These are phyloP conservation scores for Nibea albiflora DNA, from an alignment of 2,113 vertebrate species.

Conservation along the genomic window DNA sequence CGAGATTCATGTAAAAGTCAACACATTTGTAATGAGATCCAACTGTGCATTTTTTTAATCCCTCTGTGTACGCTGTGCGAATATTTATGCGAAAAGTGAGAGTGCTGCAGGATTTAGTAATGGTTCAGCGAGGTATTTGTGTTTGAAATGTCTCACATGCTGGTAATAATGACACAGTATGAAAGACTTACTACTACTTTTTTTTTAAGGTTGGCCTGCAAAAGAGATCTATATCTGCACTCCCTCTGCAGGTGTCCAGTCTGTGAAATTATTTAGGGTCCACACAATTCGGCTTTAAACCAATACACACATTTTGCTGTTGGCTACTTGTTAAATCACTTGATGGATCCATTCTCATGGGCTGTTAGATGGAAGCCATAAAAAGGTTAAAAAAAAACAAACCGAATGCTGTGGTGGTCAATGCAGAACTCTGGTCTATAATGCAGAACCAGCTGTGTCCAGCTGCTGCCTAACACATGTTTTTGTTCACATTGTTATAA, in stretches of 20 bases:
- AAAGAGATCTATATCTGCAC: conserved; percentile 16
- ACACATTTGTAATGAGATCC: conserved; percentile 35
- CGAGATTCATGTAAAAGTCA: conserved; percentile 47
- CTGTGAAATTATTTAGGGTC: conserved; percentile 6
- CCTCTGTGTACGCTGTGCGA: conserved; percentile 25
- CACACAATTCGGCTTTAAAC: not conserved
- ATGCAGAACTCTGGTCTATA: not conserved
- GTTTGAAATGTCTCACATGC: conserved; percentile 34
- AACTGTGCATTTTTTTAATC: conserved; percentile 50
- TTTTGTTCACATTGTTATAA: not conserved
- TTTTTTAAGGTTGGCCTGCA: conserved; percentile 5
- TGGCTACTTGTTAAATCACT: conserved; percentile 14
- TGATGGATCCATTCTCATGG: not conserved
- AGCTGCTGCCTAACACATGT: not conserved
- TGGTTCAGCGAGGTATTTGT: conserved; percentile 40
- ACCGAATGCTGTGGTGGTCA: not conserved
- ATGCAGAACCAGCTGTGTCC: not conserved
- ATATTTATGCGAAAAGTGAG: conserved; percentile 47
- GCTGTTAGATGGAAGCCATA: not conserved
- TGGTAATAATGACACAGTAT: conserved; percentile 22
- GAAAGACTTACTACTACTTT: conserved; percentile 4
- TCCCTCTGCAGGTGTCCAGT: conserved; percentile 22
- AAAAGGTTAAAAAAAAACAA: not conserved
- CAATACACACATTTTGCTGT: not conserved
- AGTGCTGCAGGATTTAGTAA: conserved; percentile 26